phyloP scores from a whole-genome alignment of 2,888 invertebrate species.

The Macrophya alboannulata region DNA sequence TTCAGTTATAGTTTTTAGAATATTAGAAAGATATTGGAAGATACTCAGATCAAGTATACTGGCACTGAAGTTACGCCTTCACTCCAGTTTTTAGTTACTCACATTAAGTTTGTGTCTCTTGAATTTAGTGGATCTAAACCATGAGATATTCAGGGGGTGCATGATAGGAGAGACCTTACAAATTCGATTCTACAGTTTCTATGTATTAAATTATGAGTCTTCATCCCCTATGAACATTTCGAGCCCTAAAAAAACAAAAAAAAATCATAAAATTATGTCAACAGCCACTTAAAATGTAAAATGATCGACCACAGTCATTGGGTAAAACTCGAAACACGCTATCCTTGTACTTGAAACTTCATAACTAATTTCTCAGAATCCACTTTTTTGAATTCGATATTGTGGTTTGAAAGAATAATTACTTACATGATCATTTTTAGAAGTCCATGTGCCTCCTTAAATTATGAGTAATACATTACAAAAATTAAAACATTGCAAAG shows the following conservation, averaged over 20 bases:
- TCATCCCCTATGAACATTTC: too few relatives aligned
- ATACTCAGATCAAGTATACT: constrained; percentile 35
- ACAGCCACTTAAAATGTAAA: background rate
- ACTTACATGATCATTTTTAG: background rate
- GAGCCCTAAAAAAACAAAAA: too few relatives aligned
- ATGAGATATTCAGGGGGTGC: background rate
- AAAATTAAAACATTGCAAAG: background rate
- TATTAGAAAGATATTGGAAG: constrained; percentile 7
- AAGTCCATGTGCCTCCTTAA: background rate
- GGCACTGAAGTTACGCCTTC: background rate
- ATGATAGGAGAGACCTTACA: background rate
- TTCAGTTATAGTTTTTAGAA: constrained; percentile 38
- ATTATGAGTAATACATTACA: background rate
- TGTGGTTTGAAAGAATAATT: background rate
- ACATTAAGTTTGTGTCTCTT: background rate
- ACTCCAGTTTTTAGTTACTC: background rate
- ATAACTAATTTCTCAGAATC: background rate
- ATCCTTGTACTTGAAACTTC: background rate
- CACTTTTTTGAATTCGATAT: background rate
- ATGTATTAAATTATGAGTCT: too few relatives aligned
- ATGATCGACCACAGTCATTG: background rate
- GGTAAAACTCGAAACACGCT: background rate
- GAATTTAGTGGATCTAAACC: background rate
- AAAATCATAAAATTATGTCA: too few relatives aligned
- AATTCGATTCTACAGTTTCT: background rate